Evolutionary conservation across 2,113 vertebrate genomes (phyloP).

Genomic region (Symphodus melops): DNA sequence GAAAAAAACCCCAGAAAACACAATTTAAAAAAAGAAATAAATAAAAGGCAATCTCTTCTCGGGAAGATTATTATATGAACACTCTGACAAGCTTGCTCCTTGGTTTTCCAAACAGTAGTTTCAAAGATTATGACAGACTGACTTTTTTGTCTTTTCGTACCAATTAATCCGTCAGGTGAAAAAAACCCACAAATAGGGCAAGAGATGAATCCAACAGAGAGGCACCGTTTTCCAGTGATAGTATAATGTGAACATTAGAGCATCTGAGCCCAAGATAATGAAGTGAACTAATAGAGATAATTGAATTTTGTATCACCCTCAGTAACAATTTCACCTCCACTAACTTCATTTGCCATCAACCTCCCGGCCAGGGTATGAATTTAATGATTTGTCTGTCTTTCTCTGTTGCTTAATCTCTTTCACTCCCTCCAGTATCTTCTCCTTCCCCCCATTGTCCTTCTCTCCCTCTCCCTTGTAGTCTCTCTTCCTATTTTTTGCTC

Average conservation of each 20-base stretch:
- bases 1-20: too few species aligned
- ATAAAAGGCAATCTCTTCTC: too few species aligned
- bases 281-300: conserved; percentile 63
- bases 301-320: conserved; percentile 58
- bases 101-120: neutral
- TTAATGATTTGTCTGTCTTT: conserved; percentile 59
- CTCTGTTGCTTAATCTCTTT: conserved; percentile 38
- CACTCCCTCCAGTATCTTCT: conserved; percentile 15
- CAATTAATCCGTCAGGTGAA: conserved; percentile 1
- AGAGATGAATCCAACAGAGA: conserved; percentile 12
- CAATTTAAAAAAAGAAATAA: too few species aligned
- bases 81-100: too few species aligned
- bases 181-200: conserved; percentile 1
- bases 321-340: conserved; percentile 60
- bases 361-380: conserved; percentile 45
- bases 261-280: conserved; percentile 55
- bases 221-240: neutral
- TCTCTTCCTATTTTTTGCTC: neutral
- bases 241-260: conserved; percentile 38
- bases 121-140: conserved; percentile 5
- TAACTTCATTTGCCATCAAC: conserved; percentile 46
- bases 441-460: conserved; percentile 41
- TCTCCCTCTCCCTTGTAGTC: conserved; percentile 17
- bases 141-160: conserved; percentile 4
- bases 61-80: too few species aligned